Conservation (phyloP, 2,113 vertebrate species). For the Colistium nudipinnis region DNA sequence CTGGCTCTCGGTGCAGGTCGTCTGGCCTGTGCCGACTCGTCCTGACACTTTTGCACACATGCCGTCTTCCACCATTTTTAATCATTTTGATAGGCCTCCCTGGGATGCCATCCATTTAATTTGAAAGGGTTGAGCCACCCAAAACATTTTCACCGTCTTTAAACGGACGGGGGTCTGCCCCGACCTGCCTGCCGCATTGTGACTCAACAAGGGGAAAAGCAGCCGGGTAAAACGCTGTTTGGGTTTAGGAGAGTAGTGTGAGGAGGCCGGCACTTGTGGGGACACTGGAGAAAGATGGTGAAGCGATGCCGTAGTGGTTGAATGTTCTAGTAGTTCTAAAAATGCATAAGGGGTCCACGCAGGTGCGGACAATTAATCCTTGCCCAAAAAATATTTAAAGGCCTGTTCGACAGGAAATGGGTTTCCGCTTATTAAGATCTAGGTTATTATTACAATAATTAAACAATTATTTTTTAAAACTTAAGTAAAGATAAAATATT, state of each 20-base stretch:
- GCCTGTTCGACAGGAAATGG: no score
- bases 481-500: background rate
- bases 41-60: slow-evolving; percentile 78
- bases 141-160: slow-evolving; percentile 78
- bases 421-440: no score
- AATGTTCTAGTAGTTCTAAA: slow-evolving; percentile 20
- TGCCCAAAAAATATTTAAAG: no score
- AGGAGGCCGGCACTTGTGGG: slow-evolving; percentile 21
- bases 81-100: slow-evolving; percentile 80
- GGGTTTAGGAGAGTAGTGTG: slow-evolving; percentile 51
- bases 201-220: slow-evolving; percentile 65
- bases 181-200: slow-evolving; percentile 68
- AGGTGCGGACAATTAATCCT: slow-evolving; percentile 1
- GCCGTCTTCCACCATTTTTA: slow-evolving; percentile 79
- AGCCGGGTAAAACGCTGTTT: slow-evolving; percentile 48
- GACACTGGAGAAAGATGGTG: slow-evolving; percentile 23
- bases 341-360: slow-evolving; percentile 19
- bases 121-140: slow-evolving; percentile 80
- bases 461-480: background rate
- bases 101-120: slow-evolving; percentile 79
- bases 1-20: slow-evolving; percentile 73
- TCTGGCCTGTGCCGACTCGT: slow-evolving; percentile 76
- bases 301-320: slow-evolving; percentile 22
- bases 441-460: no score
- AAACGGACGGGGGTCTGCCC: slow-evolving; percentile 69